Conservation (phyloP, 2,888 invertebrate species). For the Nebria salina region DNA sequence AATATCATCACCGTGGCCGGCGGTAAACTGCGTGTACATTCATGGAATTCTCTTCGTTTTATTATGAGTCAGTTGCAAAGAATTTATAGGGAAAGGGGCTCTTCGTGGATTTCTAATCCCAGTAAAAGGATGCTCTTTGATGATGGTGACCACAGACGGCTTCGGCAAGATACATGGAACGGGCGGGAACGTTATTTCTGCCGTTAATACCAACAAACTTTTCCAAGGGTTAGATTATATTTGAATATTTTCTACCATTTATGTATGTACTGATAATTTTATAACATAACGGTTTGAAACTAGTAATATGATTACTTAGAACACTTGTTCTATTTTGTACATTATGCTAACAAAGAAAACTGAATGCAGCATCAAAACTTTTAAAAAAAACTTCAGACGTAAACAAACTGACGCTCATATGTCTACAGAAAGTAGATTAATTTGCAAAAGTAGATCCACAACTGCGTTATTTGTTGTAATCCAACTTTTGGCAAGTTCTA, state of each 20-base stretch:
- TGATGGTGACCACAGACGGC: background rate
- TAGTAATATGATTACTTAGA: too few species aligned
- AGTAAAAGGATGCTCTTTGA: background rate
- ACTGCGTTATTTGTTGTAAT: constrained; percentile 30
- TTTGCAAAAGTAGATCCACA: constrained; percentile 15
- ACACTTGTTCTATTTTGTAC: background rate
- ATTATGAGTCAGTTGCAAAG: constrained; percentile 25
- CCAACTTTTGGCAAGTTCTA: constrained; percentile 10
- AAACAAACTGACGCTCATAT: constrained; percentile 6
- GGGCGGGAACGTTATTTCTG: constrained; percentile 12
- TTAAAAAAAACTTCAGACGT: too few species aligned
- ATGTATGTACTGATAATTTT: background rate
- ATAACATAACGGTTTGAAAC: too few species aligned
- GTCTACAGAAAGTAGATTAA: background rate
- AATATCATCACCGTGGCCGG: background rate
- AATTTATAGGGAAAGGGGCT: background rate
- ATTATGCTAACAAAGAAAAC: too few species aligned
- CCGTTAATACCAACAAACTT: constrained; percentile 9
- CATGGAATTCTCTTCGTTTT: constrained; percentile 25
- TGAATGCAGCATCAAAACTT: too few species aligned
- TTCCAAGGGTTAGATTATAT: constrained; percentile 1
- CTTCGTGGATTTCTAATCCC: background rate
- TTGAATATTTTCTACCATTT: constrained; percentile 6
- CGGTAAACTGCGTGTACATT: constrained; percentile 37
- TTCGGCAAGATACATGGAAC: constrained; percentile 19